These are phyloP conservation scores for Neotragus pygmaeus DNA, from an alignment of 2,113 vertebrate species.

Conservation along the genomic window DNA sequence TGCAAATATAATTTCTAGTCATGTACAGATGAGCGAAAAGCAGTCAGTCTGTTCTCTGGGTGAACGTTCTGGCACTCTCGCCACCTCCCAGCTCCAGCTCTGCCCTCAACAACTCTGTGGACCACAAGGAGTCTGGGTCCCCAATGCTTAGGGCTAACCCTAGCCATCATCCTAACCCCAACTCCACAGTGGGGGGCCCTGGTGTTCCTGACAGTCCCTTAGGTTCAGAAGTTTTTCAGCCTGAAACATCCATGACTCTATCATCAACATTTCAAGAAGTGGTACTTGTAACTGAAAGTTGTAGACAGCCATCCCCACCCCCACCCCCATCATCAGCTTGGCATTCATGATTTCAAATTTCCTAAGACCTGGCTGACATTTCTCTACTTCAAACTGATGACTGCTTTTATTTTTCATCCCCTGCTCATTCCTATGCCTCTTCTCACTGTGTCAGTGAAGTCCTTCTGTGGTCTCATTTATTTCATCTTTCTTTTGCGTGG, in stretches of 20 bases:
- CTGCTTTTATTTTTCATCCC: not conserved
- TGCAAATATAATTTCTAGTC: not conserved
- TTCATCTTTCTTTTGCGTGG: not conserved
- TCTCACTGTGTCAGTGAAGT: not conserved
- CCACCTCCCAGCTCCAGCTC: not conserved
- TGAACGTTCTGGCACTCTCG: accelerated
- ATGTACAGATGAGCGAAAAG: not conserved
- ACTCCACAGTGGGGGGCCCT: not conserved
- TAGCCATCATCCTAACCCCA: not conserved
- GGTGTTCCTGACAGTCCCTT: not conserved
- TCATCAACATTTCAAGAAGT: not conserved
- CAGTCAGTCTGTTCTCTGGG: not conserved
- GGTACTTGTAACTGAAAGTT: constrained; percentile 57
- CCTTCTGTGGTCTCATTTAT: constrained; percentile 38
- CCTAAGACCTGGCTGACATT: constrained; percentile 53
- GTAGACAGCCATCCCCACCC: constrained; percentile 32
- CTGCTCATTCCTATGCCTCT: constrained; percentile 26
- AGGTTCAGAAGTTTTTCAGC: not conserved
- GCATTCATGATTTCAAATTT: constrained; percentile 55
- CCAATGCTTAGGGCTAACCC: not conserved
- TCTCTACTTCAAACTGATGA: constrained; percentile 54
- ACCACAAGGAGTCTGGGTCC: accelerated
- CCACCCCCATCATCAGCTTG: constrained; percentile 28
- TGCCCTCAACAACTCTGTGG: accelerated
- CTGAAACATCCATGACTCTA: not conserved